These are phyloP conservation scores for Syrista parreyssii DNA, from an alignment of 2,888 invertebrate species.

Conservation along the genomic window DNA sequence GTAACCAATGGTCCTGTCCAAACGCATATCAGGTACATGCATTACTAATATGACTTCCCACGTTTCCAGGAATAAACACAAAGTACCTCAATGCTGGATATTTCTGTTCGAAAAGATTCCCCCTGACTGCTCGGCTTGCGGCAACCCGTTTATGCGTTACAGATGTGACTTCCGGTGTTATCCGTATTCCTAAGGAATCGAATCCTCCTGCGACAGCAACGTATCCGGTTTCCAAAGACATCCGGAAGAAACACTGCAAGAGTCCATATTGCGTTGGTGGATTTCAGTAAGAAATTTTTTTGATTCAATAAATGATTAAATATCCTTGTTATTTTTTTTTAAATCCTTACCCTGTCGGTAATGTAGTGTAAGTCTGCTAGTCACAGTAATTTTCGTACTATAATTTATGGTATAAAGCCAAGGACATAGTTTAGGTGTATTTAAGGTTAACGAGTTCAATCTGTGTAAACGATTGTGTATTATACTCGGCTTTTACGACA, in stretches of 20 bases:
- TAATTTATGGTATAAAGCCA: not conserved
- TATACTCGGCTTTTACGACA: not conserved
- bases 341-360: not conserved
- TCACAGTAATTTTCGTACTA: not conserved
- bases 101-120: not conserved
- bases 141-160: conserved; percentile 38
- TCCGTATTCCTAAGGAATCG: not conserved
- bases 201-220: not conserved
- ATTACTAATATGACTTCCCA: not conserved
- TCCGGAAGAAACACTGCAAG: conserved; percentile 19
- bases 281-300: not conserved
- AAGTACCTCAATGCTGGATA: not conserved
- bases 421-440: not conserved
- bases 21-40: not conserved
- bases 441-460: not conserved
- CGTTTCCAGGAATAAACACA: not conserved
- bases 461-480: not conserved
- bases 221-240: not conserved
- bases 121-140: conserved; percentile 46
- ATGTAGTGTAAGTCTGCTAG: not conserved
- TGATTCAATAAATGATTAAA: not conserved
- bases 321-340: not conserved
- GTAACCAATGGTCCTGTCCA: not conserved
- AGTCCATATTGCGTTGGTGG: conserved; percentile 40
- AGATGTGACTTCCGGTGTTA: conserved; percentile 48